Base-by-base conservation (phyloP, 2,888 invertebrate species). In the Macrosoma leucophasiata region DNA sequence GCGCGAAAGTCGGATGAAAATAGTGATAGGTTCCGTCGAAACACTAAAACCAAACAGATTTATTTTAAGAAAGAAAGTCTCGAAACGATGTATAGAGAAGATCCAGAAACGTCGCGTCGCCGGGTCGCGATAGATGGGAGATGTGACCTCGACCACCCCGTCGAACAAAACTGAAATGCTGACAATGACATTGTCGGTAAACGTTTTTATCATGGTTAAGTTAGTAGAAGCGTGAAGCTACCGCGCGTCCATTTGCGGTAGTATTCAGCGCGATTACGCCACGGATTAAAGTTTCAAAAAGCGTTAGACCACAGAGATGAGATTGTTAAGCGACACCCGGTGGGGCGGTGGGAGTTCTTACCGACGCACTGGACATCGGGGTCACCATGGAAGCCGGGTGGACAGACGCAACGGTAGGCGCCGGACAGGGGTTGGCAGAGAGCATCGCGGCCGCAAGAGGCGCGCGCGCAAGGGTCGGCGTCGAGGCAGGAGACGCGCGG, bases 301-400 rank as follows among this genome's bases (percentile, higher is more conserved):
- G 82, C 81, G 57, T 84, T 79, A 79, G 58, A 70, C 62, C 68
- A 72, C 63, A 71, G 50, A 58, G 52, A 62, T 58, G 55, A 56
- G 31, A 30, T 26, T 15, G 30, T 28, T 23, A 11, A 24, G 8
- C 20, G 50, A 58, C 55, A 62, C 56, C 13, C 19, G 58, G 45
- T 53, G 50, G 48, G 39, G 45, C 36, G 39, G 39, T 29, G 32
- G 23, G 27, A 21, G 15, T 28, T 55, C 79, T 84, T 89, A 93
- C 93, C 93, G 76, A 87, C 86, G 72, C 94, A 95, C 50, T 87
- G 88, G 30, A 86, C 76, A 66, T 89, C 86, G 11, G 95, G 92
- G 71, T 95, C 90, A 51, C 95, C 95, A 48, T 88, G 86, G 72
- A 89, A 94, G 54, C 95, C 95, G 54, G 90, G 89, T 30, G 94